These are phyloP conservation scores for Antrozous pallidus DNA, from an alignment of 2,797 vertebrate species.

Conservation along the genomic window DNA sequence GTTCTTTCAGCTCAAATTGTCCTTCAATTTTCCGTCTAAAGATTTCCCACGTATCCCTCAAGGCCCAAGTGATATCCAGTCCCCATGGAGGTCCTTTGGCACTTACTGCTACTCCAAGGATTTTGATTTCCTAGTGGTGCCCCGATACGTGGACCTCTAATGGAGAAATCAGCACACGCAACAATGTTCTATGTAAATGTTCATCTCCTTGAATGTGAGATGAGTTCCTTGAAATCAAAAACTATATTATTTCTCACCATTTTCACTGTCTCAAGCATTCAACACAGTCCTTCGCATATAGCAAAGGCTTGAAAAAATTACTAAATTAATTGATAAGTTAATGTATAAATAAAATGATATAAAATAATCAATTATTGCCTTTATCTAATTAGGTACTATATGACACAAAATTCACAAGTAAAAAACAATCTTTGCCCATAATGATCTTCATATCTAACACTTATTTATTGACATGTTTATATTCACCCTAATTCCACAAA, in stretches of 20 bases:
- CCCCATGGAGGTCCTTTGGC: not conserved
- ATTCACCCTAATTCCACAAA: not conserved
- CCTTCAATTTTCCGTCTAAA: not conserved
- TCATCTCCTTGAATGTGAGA: not conserved
- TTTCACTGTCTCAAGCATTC: not conserved
- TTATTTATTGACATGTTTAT: not conserved
- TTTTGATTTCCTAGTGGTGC: not conserved
- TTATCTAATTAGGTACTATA: not conserved
- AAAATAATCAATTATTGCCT: not conserved
- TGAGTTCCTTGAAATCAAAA: not conserved
- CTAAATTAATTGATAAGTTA: not conserved
- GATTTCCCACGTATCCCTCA: not conserved
- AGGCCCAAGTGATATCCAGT: not conserved
- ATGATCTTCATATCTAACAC: not conserved
- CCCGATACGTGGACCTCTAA: not conserved
- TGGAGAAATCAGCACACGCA: not conserved
- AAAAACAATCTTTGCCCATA: not conserved
- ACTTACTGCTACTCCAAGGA: not conserved
- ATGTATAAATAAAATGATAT: conserved; percentile 3
- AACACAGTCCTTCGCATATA: not conserved
- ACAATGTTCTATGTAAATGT: not conserved
- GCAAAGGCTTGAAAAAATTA: not conserved
- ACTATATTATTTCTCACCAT: not conserved
- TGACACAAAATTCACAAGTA: conserved; percentile 17
- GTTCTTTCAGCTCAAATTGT: not conserved